Evolutionary conservation across 2,888 invertebrate genomes (phyloP).

Genomic region (Aradus depressus): DNA sequence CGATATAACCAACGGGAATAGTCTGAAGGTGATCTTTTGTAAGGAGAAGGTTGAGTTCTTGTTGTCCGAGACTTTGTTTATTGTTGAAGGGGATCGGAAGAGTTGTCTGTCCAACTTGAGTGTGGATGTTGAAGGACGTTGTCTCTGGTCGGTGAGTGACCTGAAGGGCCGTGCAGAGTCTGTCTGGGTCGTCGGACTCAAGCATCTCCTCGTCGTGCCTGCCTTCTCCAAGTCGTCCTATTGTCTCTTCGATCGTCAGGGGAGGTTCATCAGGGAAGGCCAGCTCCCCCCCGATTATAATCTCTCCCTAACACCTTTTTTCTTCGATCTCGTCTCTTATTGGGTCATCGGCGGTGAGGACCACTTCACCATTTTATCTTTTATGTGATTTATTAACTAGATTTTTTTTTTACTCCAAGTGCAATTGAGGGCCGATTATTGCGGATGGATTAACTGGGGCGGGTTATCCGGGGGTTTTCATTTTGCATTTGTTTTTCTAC

Average conservation of each 20-base stretch:
- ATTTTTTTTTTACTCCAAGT: no score
- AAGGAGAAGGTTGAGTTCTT: slow-evolving; percentile 10
- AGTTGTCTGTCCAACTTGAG: background rate
- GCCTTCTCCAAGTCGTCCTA: slow-evolving; percentile 1
- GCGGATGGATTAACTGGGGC: no score
- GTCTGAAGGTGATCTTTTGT: background rate
- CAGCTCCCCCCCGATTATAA: slow-evolving; percentile 2
- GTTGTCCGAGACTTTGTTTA: slow-evolving; percentile 1
- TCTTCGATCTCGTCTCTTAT: slow-evolving; percentile 7
- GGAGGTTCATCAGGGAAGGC: background rate
- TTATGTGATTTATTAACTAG: slow-evolving; percentile 1
- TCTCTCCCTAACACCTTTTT: slow-evolving; percentile 9
- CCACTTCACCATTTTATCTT: slow-evolving; percentile 5
- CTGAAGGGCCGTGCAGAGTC: slow-evolving; percentile 5
- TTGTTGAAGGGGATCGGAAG: slow-evolving; percentile 2
- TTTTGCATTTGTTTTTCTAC: no score
- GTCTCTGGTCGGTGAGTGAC: slow-evolving; percentile 5
- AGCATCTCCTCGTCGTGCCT: slow-evolving; percentile 11
- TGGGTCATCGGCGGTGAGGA: slow-evolving; percentile 3
- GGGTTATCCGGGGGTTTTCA: no score
- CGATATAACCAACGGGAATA: slow-evolving; percentile 4
- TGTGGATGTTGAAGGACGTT: background rate
- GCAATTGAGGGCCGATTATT: no score
- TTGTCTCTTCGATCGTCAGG: slow-evolving; percentile 8
- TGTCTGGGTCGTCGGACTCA: slow-evolving; percentile 3